Conservation (phyloP, 2,797 vertebrate genomes). For the Sebastes matsubarae region DNA sequence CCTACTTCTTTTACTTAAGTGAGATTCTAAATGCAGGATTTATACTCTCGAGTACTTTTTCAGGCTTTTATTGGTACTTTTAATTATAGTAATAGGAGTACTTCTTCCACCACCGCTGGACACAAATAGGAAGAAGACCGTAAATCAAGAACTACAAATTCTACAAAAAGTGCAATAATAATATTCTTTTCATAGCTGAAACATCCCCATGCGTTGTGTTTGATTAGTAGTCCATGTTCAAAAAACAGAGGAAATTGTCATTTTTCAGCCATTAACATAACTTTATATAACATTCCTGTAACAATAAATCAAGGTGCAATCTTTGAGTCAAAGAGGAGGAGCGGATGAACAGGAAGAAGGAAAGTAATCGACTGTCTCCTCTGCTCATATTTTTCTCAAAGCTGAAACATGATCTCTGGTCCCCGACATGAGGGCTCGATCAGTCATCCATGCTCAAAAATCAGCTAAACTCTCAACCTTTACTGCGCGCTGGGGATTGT, state of each 20-base stretch:
- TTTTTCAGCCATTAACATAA: background rate
- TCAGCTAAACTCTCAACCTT: slow-evolving; percentile 13
- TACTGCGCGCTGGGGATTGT: background rate
- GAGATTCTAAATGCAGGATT: background rate
- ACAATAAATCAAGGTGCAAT: background rate
- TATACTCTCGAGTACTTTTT: background rate
- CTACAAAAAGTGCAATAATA: background rate
- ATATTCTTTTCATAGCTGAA: background rate
- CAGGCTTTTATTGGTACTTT: background rate
- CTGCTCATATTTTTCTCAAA: background rate
- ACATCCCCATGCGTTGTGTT: background rate
- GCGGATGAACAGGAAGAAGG: background rate
- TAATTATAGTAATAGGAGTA: background rate
- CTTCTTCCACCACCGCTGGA: background rate
- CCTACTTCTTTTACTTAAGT: background rate
- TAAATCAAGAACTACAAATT: background rate
- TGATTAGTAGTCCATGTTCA: background rate
- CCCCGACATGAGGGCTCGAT: background rate
- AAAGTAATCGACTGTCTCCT: background rate
- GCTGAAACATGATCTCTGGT: background rate
- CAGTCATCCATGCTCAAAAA: background rate
- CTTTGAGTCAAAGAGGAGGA: no score
- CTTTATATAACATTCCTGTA: background rate
- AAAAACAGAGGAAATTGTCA: background rate
- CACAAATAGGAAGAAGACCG: background rate